phyloP scores from a whole-genome alignment of 2,113 vertebrate genomes.

The Tor tambroides region DNA sequence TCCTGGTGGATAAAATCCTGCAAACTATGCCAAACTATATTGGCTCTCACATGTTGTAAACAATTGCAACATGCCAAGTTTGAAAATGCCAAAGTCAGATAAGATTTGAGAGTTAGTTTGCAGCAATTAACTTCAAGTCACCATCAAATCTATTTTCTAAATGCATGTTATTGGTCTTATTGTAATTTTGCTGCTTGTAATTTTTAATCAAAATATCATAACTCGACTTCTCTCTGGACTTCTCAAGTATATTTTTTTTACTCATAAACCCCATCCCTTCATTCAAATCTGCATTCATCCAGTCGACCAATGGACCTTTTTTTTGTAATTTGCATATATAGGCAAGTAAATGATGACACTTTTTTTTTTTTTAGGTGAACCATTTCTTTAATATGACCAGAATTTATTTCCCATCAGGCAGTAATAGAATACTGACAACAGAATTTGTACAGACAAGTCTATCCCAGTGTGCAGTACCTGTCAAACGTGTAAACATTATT shows the following conservation, averaged over 20 bases:
- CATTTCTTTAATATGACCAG: neutral
- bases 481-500: conserved; percentile 24
- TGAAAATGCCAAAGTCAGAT: neutral
- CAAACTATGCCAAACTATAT: no score
- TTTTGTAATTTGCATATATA: neutral
- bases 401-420: neutral
- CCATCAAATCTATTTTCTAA: neutral
- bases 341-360: neutral
- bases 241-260: neutral
- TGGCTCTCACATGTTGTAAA: no score
- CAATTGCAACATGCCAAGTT: neutral
- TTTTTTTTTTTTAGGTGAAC: neutral
- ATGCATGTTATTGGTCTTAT: neutral
- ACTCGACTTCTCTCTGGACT: neutral
- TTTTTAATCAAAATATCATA: neutral
- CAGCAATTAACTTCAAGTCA: no score
- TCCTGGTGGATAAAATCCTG: no score
- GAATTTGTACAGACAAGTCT: neutral
- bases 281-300: neutral
- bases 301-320: no score
- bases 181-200: neutral
- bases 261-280: neutral
- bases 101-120: neutral
- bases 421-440: neutral
- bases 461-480: neutral